These are phyloP conservation scores for Sardina pilchardus DNA, from an alignment of 2,113 vertebrate species.

Conservation along the genomic window DNA sequence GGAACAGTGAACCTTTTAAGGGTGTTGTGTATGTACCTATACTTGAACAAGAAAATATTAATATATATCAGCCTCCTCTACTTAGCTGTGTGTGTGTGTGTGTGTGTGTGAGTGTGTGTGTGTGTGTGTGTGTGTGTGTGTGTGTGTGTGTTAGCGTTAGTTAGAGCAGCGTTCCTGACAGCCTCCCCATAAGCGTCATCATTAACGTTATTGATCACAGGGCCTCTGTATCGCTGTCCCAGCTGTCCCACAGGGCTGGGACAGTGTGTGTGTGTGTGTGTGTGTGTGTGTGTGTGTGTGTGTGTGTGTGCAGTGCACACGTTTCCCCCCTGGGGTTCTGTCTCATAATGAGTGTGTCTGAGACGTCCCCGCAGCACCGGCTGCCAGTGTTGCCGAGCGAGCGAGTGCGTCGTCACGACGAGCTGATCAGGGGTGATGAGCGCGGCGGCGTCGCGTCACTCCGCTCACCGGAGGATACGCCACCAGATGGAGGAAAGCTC, in stretches of 20 bases:
- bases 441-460: not conserved
- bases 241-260: constrained; percentile 30
- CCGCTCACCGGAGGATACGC: not conserved
- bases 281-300: constrained; percentile 42
- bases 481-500: not conserved
- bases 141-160: not conserved
- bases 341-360: constrained; percentile 51
- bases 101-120: not conserved
- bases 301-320: constrained; percentile 52
- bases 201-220: constrained; percentile 50
- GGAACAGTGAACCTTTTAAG: not conserved
- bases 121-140: not conserved
- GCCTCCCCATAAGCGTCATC: constrained; percentile 32
- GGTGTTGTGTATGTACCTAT: not conserved
- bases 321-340: constrained; percentile 30
- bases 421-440: not conserved
- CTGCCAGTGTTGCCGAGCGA: not conserved
- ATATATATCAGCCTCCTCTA: not conserved
- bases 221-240: constrained; percentile 35
- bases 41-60: not conserved
- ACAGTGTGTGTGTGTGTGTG: constrained; percentile 42
- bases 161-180: not conserved
- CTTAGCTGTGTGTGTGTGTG: constrained; percentile 12
- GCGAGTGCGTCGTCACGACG: not conserved
- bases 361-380: not conserved